These are phyloP conservation scores for Microctonus brassicae DNA, from an alignment of 2,888 invertebrate species.

Conservation along the genomic window DNA sequence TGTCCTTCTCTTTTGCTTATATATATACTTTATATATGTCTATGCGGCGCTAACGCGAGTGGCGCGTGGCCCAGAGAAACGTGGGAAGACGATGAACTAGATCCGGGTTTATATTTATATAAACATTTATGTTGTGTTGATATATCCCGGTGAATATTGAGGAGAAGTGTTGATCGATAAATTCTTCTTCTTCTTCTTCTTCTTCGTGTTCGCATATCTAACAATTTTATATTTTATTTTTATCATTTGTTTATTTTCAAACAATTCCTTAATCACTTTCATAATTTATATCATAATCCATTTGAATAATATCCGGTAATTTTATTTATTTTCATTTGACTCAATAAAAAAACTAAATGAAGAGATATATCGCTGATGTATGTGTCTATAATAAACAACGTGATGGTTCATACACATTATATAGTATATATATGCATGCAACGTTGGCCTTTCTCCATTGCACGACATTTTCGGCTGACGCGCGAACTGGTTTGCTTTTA, in stretches of 20 bases:
- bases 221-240: no score
- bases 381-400: background rate
- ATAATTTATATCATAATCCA: no score
- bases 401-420: background rate
- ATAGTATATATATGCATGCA: background rate
- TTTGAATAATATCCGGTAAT: no score
- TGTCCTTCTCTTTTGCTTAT: background rate
- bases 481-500: conserved; percentile 47
- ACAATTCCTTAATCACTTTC: no score
- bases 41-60: conserved; percentile 32
- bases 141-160: background rate
- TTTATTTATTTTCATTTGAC: no score
- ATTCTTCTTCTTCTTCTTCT: no score
- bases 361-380: background rate
- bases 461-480: conserved; percentile 35
- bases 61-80: conserved; percentile 37
- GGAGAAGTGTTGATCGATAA: conserved; percentile 32
- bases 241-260: no score
- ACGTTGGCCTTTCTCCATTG: conserved; percentile 5
- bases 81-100: conserved; percentile 44
- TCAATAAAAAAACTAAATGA: no score
- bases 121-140: background rate
- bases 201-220: no score
- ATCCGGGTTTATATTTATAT: conserved; percentile 30
- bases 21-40: conserved; percentile 5